Conservation (phyloP, 2,888 invertebrate species). For the Pseudococcus viburni region DNA sequence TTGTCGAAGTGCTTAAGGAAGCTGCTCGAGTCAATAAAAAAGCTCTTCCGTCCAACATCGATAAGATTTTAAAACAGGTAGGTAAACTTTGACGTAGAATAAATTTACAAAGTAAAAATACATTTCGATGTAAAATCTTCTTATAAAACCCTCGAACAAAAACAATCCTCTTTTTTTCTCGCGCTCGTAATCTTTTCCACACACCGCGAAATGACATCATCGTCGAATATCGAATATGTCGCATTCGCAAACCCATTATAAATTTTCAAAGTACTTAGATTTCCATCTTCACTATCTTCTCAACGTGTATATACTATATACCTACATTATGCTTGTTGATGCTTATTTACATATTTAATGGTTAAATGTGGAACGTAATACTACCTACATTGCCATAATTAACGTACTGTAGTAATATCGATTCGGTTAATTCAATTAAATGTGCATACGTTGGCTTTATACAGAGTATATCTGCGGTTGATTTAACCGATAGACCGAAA, state of each 20-base stretch:
- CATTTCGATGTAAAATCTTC: not conserved
- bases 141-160: not conserved
- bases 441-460: slow-evolving; percentile 36
- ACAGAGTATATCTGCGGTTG: slow-evolving; percentile 68
- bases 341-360: no score
- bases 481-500: slow-evolving; percentile 68
- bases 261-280: not conserved
- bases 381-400: not conserved
- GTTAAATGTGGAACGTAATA: not conserved
- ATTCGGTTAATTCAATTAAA: slow-evolving; percentile 8
- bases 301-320: not conserved
- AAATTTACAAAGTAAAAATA: slow-evolving; percentile 9
- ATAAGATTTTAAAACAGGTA: slow-evolving; percentile 79
- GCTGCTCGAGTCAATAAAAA: slow-evolving; percentile 79
- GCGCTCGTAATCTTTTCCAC: not conserved
- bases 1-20: slow-evolving; percentile 77
- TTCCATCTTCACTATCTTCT: not conserved
- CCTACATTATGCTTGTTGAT: not conserved
- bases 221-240: not conserved
- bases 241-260: not conserved
- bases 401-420: slow-evolving; percentile 2
- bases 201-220: not conserved
- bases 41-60: slow-evolving; percentile 78
- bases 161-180: slow-evolving; percentile 40
- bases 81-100: slow-evolving; percentile 67